These are phyloP conservation scores for Sciaenops ocellatus DNA, from an alignment of 2,797 vertebrate species.

Conservation along the genomic window DNA sequence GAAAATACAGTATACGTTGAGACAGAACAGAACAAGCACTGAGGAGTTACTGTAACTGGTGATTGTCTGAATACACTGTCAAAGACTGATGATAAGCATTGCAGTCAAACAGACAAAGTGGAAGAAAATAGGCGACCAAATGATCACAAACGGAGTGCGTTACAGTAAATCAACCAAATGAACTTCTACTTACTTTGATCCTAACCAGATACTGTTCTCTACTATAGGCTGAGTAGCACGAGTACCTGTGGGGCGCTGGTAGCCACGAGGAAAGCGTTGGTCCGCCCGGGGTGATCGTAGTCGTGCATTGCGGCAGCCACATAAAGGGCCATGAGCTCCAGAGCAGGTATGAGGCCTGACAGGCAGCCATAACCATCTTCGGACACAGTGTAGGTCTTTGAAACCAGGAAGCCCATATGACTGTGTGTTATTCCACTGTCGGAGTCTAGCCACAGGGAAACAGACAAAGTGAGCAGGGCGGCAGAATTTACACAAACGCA, in stretches of 20 bases:
- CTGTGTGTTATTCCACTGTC: conserved; percentile 95
- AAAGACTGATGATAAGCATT: too few species aligned
- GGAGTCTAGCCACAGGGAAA: conserved; percentile 86
- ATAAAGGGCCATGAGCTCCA: conserved; percentile 98
- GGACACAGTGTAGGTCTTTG: conserved; percentile 90
- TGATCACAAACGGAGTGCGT: background rate
- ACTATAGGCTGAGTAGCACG: background rate
- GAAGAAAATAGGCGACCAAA: background rate
- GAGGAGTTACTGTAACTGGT: conserved; percentile 2
- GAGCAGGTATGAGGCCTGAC: conserved; percentile 95
- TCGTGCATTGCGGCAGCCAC: conserved; percentile 99
- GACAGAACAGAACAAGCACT: conserved; percentile 4
- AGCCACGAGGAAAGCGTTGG: conserved; percentile 98
- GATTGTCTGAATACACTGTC: background rate
- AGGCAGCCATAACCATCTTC: conserved; percentile 94
- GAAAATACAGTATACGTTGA: background rate
- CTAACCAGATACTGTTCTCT: background rate
- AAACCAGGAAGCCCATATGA: conserved; percentile 94
- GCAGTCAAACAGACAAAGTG: too few species aligned
- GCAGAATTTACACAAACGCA: conserved; percentile 43
- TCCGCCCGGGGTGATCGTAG: conserved; percentile 97
- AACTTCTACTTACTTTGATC: background rate
- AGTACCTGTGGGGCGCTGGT: conserved; percentile 92
- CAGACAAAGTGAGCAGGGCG: conserved; percentile 50
- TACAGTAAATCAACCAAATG: background rate